These are phyloP conservation scores for Ispidina picta DNA, from an alignment of 2,797 vertebrate genomes.

Conservation along the genomic window DNA sequence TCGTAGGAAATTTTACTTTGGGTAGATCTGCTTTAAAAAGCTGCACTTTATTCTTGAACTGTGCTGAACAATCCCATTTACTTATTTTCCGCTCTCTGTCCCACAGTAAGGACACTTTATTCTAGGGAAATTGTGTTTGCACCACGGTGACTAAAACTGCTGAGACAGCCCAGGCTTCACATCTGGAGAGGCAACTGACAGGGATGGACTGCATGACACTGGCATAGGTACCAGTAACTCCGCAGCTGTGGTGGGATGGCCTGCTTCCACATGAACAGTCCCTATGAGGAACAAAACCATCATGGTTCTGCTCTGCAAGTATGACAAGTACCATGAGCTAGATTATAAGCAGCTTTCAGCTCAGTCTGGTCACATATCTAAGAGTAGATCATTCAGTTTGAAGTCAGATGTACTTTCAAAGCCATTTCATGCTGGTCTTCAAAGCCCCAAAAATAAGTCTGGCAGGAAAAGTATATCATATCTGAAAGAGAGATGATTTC, in stretches of 20 bases:
- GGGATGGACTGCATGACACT: fast-evolving
- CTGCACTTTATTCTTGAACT: not conserved
- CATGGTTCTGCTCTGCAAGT: fast-evolving
- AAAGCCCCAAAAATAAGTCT: not conserved
- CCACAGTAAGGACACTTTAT: not conserved
- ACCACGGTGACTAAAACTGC: not conserved
- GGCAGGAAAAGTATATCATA: not conserved
- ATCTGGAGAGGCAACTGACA: not conserved
- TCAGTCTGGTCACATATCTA: not conserved
- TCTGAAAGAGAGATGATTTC: not conserved
- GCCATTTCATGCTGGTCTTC: not conserved
- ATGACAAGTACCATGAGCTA: not conserved
- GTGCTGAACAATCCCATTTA: not conserved
- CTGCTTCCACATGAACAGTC: not conserved
- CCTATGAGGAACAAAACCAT: not conserved
- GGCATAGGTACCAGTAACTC: not conserved
- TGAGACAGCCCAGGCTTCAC: not conserved
- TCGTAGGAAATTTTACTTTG: conserved; percentile 15
- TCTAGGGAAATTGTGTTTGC: not conserved
- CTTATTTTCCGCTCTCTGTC: not conserved
- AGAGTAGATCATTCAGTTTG: not conserved
- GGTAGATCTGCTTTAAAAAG: not conserved
- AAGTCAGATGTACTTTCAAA: not conserved
- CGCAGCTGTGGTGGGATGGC: fast-evolving
- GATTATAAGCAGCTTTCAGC: not conserved